Evolutionary conservation across 2,888 invertebrate genomes (phyloP).

Genomic region (Drosophila sordidula): DNA sequence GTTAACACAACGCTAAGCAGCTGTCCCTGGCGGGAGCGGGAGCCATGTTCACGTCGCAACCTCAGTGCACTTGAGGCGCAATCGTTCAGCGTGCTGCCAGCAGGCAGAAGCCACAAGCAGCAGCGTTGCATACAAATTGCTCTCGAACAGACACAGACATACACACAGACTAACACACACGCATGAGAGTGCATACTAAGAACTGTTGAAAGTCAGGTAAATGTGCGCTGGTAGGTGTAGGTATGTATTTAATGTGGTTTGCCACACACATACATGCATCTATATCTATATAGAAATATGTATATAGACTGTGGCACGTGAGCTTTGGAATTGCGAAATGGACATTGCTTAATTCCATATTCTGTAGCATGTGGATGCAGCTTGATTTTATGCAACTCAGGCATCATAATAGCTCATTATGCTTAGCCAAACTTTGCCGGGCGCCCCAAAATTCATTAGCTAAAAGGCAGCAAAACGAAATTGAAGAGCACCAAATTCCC

Average conservation of each 20-base stretch:
- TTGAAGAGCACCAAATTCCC: conserved; percentile 39
- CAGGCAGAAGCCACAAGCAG: conserved; percentile 37
- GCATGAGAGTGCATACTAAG: conserved; percentile 25
- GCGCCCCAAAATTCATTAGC: conserved; percentile 71
- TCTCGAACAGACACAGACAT: conserved; percentile 31
- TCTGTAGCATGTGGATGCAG: conserved; percentile 43
- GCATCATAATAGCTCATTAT: conserved; percentile 78
- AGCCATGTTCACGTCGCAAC: conserved; percentile 51
- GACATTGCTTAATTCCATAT: conserved; percentile 79
- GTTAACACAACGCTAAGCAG: conserved; percentile 72
- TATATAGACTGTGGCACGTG: conserved; percentile 62
- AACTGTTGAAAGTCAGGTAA: conserved; percentile 54
- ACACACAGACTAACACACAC: conserved; percentile 20
- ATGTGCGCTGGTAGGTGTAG: conserved; percentile 30
- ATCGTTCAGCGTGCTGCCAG: conserved; percentile 70
- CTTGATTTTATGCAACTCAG: conserved; percentile 66
- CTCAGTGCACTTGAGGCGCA: conserved; percentile 75
- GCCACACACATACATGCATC: conserved; percentile 7
- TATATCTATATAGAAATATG: conserved; percentile 19
- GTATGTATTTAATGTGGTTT: conserved; percentile 35
- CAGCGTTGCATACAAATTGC: conserved; percentile 75
- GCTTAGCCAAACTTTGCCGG: conserved; percentile 41
- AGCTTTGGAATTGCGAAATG: conserved; percentile 74
- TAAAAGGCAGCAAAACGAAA: conserved; percentile 59
- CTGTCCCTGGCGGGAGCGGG: conserved; percentile 35